Percentiles rank a stretch among this genome's conserved stretches.
phyloP scores from a whole-genome alignment of 1,140 invertebrate species.

The Philaenus spumarius region DNA sequence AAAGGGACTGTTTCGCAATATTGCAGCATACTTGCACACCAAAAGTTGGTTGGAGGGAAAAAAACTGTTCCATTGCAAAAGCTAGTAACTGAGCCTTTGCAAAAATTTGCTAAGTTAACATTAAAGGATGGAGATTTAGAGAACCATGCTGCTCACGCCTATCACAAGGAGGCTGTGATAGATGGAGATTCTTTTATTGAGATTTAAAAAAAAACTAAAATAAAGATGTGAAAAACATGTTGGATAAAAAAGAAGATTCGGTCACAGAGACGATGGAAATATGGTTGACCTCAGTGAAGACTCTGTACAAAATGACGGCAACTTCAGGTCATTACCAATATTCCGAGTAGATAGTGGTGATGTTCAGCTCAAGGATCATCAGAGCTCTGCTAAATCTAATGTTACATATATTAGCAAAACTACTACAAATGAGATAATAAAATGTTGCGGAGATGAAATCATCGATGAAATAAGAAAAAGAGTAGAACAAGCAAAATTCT shows the following conservation, averaged over 20 bases:
- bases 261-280: constrained; percentile 27
- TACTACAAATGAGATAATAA: constrained; percentile 30
- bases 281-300: constrained; percentile 8
- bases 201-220: background rate
- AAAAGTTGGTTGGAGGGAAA: constrained; percentile 17
- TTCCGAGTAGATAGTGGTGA: constrained; percentile 27
- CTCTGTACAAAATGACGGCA: constrained; percentile 28
- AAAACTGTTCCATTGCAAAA: constrained; percentile 19
- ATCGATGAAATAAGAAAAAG: constrained; percentile 27
- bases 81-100: constrained; percentile 27
- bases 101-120: constrained; percentile 23
- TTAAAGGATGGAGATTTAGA: constrained; percentile 23
- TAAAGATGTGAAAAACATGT: constrained; percentile 3
- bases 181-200: background rate
- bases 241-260: constrained; percentile 17
- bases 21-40: constrained; percentile 22
- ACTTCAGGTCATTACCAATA: constrained; percentile 27
- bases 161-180: constrained; percentile 23
- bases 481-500: constrained; percentile 24
- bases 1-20: constrained; percentile 25
- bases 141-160: constrained; percentile 15
- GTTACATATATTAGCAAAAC: constrained; percentile 31
- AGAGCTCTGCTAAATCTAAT: constrained; percentile 11
- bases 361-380: too few relatives aligned
- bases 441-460: too few relatives aligned